Conservation (phyloP, 2,888 invertebrate genomes). For the Heteropelma amictum region DNA sequence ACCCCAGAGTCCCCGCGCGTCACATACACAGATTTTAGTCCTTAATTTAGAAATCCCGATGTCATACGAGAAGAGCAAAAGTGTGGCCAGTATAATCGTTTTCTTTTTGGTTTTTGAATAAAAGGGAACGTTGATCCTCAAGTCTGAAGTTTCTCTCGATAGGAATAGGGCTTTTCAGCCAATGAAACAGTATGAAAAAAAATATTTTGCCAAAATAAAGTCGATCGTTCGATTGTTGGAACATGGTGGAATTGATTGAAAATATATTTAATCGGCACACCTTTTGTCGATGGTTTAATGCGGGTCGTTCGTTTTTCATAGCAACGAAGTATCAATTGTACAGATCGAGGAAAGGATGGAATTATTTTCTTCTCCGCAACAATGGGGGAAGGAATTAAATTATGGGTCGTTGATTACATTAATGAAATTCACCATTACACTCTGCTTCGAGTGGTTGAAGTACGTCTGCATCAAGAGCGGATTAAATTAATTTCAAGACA, state of each 20-base stretch:
- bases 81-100: too few relatives aligned
- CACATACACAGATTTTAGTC: constrained; percentile 23
- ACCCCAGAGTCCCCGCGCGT: neutral
- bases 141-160: too few relatives aligned
- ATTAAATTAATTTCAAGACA: neutral
- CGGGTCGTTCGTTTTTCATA: too few relatives aligned
- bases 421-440: neutral
- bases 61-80: too few relatives aligned
- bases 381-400: neutral
- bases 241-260: too few relatives aligned
- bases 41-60: too few relatives aligned
- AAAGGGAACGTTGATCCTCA: too few relatives aligned
- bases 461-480: neutral
- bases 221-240: too few relatives aligned
- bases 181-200: too few relatives aligned
- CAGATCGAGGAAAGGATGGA: neutral
- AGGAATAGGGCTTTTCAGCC: too few relatives aligned
- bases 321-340: constrained; percentile 9
- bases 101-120: too few relatives aligned
- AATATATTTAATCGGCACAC: neutral
- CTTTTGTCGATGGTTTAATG: neutral
- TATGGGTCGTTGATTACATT: neutral
- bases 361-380: neutral
- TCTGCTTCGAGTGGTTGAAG: neutral
- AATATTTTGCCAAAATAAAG: too few relatives aligned